Evolutionary conservation across 2,113 vertebrate species (phyloP).

Genomic region (Seriola rivoliana): DNA sequence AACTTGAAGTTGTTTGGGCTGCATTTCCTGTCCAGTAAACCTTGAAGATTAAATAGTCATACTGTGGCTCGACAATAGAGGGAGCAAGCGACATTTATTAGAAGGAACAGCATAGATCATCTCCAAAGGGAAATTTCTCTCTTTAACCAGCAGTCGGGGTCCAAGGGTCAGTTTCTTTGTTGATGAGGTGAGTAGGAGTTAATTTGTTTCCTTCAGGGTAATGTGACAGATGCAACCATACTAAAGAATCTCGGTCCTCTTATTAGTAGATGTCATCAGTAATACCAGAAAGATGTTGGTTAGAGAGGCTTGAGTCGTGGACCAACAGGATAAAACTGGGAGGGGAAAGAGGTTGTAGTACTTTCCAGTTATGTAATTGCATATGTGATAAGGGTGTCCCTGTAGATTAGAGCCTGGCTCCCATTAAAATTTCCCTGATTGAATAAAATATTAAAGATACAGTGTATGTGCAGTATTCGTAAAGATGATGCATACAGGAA

Average conservation of each 20-base stretch:
- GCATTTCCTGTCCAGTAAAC: neutral
- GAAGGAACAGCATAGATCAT: neutral
- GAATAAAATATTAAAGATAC: neutral
- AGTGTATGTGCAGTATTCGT: neutral
- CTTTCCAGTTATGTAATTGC: too few relatives aligned
- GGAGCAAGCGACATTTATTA: conserved; percentile 55
- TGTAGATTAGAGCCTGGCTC: neutral
- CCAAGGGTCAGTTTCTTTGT: conserved; percentile 12
- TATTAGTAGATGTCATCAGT: conserved; percentile 4
- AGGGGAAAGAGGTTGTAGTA: neutral
- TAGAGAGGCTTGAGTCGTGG: neutral
- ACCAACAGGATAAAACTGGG: neutral
- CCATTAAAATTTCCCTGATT: neutral
- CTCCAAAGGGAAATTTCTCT: neutral
- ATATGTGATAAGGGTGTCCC: too few relatives aligned
- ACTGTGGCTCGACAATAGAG: conserved; percentile 64
- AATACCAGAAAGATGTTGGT: neutral
- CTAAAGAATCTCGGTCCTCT: neutral
- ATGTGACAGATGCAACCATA: conserved; percentile 1
- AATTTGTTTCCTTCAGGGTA: neutral
- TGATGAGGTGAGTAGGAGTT: neutral
- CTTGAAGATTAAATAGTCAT: conserved; percentile 16
- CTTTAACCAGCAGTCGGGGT: neutral
- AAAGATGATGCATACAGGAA: neutral
- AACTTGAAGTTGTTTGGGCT: neutral